These are phyloP conservation scores for Thunnus albacares DNA, from an alignment of 2,797 vertebrate species.

Conservation along the genomic window DNA sequence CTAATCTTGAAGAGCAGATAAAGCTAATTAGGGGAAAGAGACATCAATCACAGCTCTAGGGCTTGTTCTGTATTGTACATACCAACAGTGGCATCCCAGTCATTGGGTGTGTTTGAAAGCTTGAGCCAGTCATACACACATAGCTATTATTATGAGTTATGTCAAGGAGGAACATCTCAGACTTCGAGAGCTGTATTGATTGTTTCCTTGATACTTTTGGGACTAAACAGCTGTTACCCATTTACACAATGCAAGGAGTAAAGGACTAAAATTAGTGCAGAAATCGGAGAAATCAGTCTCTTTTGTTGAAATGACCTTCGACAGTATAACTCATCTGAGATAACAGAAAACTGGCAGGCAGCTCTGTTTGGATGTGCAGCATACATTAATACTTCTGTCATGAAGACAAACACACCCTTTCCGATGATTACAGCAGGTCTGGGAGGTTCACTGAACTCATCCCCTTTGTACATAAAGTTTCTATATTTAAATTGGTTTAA, in stretches of 20 bases:
- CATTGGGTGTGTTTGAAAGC: conserved; percentile 77
- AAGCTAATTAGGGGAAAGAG: conserved; percentile 85
- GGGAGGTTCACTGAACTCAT: conserved; percentile 70
- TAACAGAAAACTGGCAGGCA: conserved; percentile 62
- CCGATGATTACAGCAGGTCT: conserved; percentile 81
- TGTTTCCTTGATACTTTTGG: conserved; percentile 33
- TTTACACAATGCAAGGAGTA: conserved; percentile 11
- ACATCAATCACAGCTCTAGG: conserved; percentile 83
- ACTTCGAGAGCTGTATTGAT: conserved; percentile 36
- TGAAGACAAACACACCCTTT: conserved; percentile 87
- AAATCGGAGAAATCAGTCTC: conserved; percentile 46
- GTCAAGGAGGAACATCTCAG: conserved; percentile 50
- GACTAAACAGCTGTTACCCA: conserved; percentile 18
- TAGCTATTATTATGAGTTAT: conserved; percentile 72
- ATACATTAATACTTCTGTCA: conserved; percentile 80
- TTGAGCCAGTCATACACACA: conserved; percentile 48
- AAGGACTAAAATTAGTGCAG: conserved; percentile 44
- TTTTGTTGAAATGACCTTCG: conserved; percentile 64
- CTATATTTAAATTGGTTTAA: not conserved
- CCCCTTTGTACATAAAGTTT: not conserved
- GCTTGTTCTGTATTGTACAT: conserved; percentile 57
- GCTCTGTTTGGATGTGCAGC: conserved; percentile 64
- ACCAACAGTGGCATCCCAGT: conserved; percentile 81
- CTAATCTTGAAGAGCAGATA: conserved; percentile 86
- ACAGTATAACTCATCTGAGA: conserved; percentile 58